Evolutionary conservation across 2,888 invertebrate genomes (phyloP).

Genomic region (Rapana venosa): DNA sequence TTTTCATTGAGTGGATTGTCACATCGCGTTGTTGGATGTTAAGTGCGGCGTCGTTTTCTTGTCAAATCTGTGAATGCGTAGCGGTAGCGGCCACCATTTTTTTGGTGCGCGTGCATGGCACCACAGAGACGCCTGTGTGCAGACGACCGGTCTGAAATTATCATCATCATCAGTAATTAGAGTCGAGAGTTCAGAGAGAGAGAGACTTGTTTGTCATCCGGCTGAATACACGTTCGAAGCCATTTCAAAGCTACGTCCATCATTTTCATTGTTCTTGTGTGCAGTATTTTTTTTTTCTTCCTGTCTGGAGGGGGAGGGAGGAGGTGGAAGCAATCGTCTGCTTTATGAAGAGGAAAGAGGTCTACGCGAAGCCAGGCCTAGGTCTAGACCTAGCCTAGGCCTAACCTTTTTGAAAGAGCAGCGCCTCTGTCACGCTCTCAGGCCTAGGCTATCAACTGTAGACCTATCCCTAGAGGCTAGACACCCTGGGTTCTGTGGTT

Average conservation of each 20-base stretch:
- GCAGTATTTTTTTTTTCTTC: background rate
- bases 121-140: conserved; percentile 36
- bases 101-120: conserved; percentile 41
- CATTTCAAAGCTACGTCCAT: conserved; percentile 1
- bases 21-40: background rate
- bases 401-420: no score
- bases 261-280: background rate
- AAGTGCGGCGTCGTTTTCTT: background rate
- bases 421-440: no score
- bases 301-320: no score
- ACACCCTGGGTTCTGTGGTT: no score
- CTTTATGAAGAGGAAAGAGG: no score
- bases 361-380: no score
- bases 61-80: background rate
- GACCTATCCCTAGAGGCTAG: no score
- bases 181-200: conserved; percentile 39
- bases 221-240: conserved; percentile 34
- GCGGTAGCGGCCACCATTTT: conserved; percentile 31
- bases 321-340: background rate
- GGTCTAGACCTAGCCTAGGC: no score
- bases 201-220: conserved; percentile 39
- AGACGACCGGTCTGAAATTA: conserved; percentile 44
- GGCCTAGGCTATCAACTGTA: no score
- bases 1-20: background rate
- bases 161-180: conserved; percentile 45